Percentiles rank a stretch among this genome's conserved stretches.
Evolutionary conservation across 1,140 invertebrate genomes (phyloP).

Genomic region (Saccostrea cuccullata): DNA sequence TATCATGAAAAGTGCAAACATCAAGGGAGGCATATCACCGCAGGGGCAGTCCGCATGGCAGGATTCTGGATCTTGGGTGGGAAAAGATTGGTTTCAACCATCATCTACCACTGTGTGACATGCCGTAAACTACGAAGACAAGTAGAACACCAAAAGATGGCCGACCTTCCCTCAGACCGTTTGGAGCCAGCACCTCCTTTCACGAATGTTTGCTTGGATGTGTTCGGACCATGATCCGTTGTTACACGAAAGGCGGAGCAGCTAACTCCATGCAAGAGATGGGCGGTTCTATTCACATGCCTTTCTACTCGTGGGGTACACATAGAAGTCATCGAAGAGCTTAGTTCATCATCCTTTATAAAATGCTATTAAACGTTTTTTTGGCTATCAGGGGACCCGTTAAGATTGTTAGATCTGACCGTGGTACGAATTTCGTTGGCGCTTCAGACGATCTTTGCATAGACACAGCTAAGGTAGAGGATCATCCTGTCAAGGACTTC

Average conservation of each 20-base stretch:
- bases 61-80: slow-evolving; percentile 48
- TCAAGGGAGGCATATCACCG: slow-evolving; percentile 31
- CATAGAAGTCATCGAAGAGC: slow-evolving; percentile 62
- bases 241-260: slow-evolving; percentile 50
- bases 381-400: slow-evolving; percentile 60
- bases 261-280: slow-evolving; percentile 58
- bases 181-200: slow-evolving; percentile 48
- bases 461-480: slow-evolving; percentile 42
- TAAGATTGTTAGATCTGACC: slow-evolving; percentile 54
- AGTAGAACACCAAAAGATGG: slow-evolving; percentile 53
- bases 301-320: slow-evolving; percentile 54
- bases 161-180: slow-evolving; percentile 56
- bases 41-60: slow-evolving; percentile 34
- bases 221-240: slow-evolving; percentile 52
- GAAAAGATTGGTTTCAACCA: slow-evolving; percentile 6
- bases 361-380: slow-evolving; percentile 60
- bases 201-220: slow-evolving; percentile 53
- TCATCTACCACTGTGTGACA: slow-evolving; percentile 54
- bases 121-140: slow-evolving; percentile 50
- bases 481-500: slow-evolving; percentile 44
- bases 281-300: slow-evolving; percentile 63
- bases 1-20: slow-evolving; percentile 4
- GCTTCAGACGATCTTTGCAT: slow-evolving; percentile 30
- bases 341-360: slow-evolving; percentile 63
- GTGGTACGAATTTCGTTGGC: slow-evolving; percentile 65